phyloP scores from a whole-genome alignment of 2,797 vertebrate species.

The Pampus argenteus region DNA sequence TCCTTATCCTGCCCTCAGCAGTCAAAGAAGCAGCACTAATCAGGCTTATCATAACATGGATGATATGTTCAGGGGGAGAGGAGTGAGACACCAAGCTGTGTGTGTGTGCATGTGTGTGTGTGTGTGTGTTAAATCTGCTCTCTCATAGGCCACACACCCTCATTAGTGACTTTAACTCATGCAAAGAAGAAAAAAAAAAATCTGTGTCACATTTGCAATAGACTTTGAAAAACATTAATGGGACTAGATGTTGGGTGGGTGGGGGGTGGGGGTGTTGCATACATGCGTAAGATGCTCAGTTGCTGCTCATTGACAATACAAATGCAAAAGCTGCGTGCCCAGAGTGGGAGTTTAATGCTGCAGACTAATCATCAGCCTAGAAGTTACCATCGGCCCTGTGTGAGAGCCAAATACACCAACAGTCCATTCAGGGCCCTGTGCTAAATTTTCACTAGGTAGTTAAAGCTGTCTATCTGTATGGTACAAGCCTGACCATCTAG shows the following conservation, averaged over 20 bases:
- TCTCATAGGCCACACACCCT: slow-evolving; percentile 75
- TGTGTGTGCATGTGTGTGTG: slow-evolving; percentile 44
- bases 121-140: slow-evolving; percentile 45
- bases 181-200: slow-evolving; percentile 41
- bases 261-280: slow-evolving; percentile 19
- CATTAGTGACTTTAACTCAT: slow-evolving; percentile 78
- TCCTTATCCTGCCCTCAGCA: slow-evolving; percentile 81
- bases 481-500: slow-evolving; percentile 39
- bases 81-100: slow-evolving; percentile 59
- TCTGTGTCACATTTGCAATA: slow-evolving; percentile 71
- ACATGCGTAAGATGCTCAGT: slow-evolving; percentile 61
- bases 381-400: slow-evolving; percentile 33
- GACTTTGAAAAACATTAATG: slow-evolving; percentile 79
- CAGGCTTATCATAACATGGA: slow-evolving; percentile 85
- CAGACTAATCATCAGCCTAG: slow-evolving; percentile 52
- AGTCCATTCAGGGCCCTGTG: slow-evolving; percentile 34
- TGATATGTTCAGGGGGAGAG: slow-evolving; percentile 74
- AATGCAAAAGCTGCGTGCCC: slow-evolving; percentile 66
- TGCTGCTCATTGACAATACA: slow-evolving; percentile 72
- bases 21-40: slow-evolving; percentile 84
- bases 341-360: slow-evolving; percentile 55
- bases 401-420: slow-evolving; percentile 28
- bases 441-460: slow-evolving; percentile 33
- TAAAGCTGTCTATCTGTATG: slow-evolving; percentile 43
- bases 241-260: slow-evolving; percentile 69